Evolutionary conservation across 2,113 vertebrate species (phyloP), one percentile per base, ranked within the genome.

Genomic region (Garra rufa): DNA sequence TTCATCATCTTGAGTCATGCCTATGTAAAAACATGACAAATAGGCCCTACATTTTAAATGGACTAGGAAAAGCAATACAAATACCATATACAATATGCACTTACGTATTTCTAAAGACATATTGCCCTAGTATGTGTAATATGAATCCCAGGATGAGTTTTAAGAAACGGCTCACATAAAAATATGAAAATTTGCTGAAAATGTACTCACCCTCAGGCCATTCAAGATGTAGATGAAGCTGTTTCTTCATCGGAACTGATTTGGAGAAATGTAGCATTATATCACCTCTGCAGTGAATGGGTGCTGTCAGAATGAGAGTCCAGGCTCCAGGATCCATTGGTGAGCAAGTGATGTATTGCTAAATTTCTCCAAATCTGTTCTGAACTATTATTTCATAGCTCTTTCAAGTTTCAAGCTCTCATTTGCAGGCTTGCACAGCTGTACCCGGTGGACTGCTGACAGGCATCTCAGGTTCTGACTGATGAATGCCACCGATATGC

Each of bases 401-500:
- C n/a, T 74, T 65, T 17, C 24, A 70, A 70, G 19, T 70, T 41
- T 41, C 44, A 69, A 46, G 82, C 76, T 46, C 21, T 86, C 79
- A 77, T 78, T 85, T 82, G 76, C 85, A 63, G 69, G 44, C 61
- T 43, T 46, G 74, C 75, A 88, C 65, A 74, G 67, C 46, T 50
- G 10, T 61, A 38, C 86, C 83, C 84, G 57, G 44, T 83, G 75
- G 63, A 76, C 43, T 41, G 28, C 41, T 79, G 86, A 85, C 86
- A 85, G 86, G 74, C 77, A 81, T 80, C 83, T 83, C 75, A 75
- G 57, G 80, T 87, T 87, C 46, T 83, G 75, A 61, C 57, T 83
- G 86, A 88, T 88, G 82, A 85, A 75, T 88, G 55, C 83, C 83
- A 55, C 71, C 28, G 46, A 48, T 65, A 61, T 24, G 34, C 57